Base-by-base conservation (phyloP, 2,797 vertebrate species). In the Strix occidentalis region DNA sequence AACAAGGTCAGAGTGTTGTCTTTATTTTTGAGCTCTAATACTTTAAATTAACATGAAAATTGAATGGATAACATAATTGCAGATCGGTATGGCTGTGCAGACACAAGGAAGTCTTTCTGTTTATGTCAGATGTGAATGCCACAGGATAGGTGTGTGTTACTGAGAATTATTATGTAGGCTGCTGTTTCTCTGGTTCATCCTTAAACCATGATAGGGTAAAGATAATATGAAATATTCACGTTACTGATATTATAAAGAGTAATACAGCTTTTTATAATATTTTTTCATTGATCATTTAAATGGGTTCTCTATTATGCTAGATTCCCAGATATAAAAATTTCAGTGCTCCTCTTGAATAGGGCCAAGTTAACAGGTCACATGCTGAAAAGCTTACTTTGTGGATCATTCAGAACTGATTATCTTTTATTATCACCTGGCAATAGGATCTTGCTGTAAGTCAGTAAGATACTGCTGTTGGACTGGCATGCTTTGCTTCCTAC, bases 1-100 rank as follows among this genome's bases (percentile, higher is more conserved):
- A 91, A 89, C 89, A 95, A 96, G 90, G 93, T 96, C 56, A 95
- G 97, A 95, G 21, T 26, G 26, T 85, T 88, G 37, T 63, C 45
- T 94, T 84, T 33, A 6, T 43, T 64, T 90, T 82, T 72, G 77
- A 87, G 37, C 28, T 77, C 43, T 87, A 85, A 24, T 61, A 54
- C 18, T 80, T 41, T 24, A 64, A 60, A 68, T 71, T 54, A 77
- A 87, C 70, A 53, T 24, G 31, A 41, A 91, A 75, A n/a, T 68
- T 25, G 43, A 84, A 64, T 31, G 48, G 33, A 31, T 64, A 66
- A 35, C n/a, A 11, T 41, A 51, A 48, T n/a, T 61, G 26, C 46
- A 84, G 89, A 70, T 31, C 24, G 24, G 35, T 48, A 3, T 7
- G 71, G 54, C 48, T 83, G 1, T 13, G 23, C 51, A 83, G 70